Evolutionary conservation across 2,888 invertebrate species (phyloP).

Genomic region (Carterocephalus palaemon): DNA sequence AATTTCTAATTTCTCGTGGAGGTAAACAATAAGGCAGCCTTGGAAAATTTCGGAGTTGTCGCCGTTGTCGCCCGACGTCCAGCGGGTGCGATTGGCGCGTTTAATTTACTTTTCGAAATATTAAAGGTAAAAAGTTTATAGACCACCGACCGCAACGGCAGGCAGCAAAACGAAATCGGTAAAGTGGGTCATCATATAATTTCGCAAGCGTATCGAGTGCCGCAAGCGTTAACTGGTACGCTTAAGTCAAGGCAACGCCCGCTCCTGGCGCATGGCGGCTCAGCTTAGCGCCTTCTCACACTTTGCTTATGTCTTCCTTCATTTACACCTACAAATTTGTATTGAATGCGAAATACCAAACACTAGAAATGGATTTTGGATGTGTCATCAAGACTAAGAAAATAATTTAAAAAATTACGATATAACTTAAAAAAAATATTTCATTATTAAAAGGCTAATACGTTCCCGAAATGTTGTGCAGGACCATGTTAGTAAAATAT

Average conservation of each 20-base stretch:
- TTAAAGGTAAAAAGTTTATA: conserved; percentile 58
- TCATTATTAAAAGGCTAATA: too few relatives aligned
- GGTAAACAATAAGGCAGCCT: conserved; percentile 5
- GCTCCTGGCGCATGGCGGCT: conserved; percentile 73
- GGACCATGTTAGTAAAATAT: too few relatives aligned
- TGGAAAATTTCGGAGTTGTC: conserved; percentile 6
- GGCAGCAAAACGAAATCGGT: conserved; percentile 68
- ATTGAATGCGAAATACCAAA: too few relatives aligned
- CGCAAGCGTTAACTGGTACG: conserved; percentile 74
- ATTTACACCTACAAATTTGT: conserved; percentile 25
- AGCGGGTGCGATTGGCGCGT: conserved; percentile 20
- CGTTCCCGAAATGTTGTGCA: too few relatives aligned
- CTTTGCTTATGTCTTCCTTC: conserved; percentile 11
- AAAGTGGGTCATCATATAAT: conserved; percentile 76
- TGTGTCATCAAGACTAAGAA: too few relatives aligned
- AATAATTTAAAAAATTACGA: too few relatives aligned
- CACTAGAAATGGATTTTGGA: too few relatives aligned
- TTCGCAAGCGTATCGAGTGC: conserved; percentile 76
- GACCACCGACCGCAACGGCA: conserved; percentile 52
- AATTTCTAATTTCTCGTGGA: conserved; percentile 4
- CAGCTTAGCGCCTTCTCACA: conserved; percentile 62
- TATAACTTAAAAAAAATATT: too few relatives aligned
- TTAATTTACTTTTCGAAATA: conserved; percentile 49
- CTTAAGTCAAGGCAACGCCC: conserved; percentile 67
- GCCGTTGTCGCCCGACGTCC: too few relatives aligned